Evolutionary conservation across 2,797 vertebrate species (phyloP), one percentile per base, ranked within the genome.

Genomic region (Decapterus maruadsi): DNA sequence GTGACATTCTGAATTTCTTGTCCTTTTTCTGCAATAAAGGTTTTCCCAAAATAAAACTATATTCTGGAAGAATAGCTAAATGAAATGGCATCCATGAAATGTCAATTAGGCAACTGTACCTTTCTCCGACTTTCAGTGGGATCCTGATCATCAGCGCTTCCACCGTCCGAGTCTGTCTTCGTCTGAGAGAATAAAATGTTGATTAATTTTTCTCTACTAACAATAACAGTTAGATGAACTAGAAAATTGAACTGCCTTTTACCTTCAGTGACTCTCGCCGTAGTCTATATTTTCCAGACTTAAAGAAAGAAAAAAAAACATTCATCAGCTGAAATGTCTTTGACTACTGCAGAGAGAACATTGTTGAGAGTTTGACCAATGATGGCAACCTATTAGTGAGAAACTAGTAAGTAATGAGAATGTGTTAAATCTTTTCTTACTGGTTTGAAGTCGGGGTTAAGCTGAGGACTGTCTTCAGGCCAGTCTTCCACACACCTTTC

Each of bases 401-500:
- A 54, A 19, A 8, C 31, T 34, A 34, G 0, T 6, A 34, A 34
- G 19, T n/a, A 20, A n/a, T 16, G 2, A 56, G 14, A 13, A 63
- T 3, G 31, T 34, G 31, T 34, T 34, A 34, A 55, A 53, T 7
- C 1, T 45, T 10, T 73, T 63, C 91, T 90, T 83, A 96, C 95
- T 46, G 95, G 94, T 88, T 90, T 95, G 78, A 92, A 94, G 26
- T 91, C 75, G 1, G 93, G 85, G 22, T 75, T 4, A 0, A 90
- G 45, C 62, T 95, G 56, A 3, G 95, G 94, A 57, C 94, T 95
- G 88, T 94, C 87, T 20, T 94, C 94, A 9, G 95, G 94, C 95
- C 95, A 96, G 84, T 95, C 94, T 29, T 96, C 95, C 3, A 96
- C 91, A 90, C 95, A 95, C 6, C 5, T 81, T 72, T 95, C 95